Conservation (phyloP, 2,888 invertebrate genomes). For the Anthophora plumipes region DNA sequence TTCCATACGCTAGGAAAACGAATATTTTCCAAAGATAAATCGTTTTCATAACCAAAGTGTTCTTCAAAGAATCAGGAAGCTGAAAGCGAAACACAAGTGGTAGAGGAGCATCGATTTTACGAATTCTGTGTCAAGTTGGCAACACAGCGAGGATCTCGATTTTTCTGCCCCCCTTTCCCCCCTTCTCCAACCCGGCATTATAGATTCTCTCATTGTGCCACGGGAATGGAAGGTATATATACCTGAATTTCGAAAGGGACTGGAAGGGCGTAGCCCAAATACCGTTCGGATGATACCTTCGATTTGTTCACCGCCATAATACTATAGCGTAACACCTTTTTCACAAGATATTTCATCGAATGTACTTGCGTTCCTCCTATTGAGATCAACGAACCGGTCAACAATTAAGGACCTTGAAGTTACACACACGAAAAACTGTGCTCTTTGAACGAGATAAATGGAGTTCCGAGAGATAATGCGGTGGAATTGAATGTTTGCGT, state of each 20-base stretch:
- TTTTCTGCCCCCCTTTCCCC: constrained; percentile 18
- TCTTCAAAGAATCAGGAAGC: not conserved
- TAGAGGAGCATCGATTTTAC: constrained; percentile 22
- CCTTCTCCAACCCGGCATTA: no score
- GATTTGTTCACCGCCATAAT: constrained; percentile 15
- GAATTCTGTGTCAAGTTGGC: constrained; percentile 19
- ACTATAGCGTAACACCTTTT: not conserved
- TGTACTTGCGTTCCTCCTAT: not conserved
- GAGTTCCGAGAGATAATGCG: not conserved
- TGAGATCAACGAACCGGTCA: not conserved
- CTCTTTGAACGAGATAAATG: not conserved
- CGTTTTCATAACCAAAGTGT: not conserved
- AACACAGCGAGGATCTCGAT: not conserved
- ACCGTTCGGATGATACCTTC: constrained; percentile 29
- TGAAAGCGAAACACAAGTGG: not conserved
- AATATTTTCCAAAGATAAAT: not conserved
- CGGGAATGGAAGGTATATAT: constrained; percentile 17
- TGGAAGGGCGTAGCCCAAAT: constrained; percentile 57
- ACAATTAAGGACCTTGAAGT: not conserved
- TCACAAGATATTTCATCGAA: not conserved
- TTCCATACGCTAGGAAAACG: not conserved
- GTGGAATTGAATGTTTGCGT: constrained; percentile 14
- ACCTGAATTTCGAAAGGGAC: constrained; percentile 58
- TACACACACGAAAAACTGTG: not conserved
- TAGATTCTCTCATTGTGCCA: constrained; percentile 9